Conservation (phyloP, 1,140 invertebrate species). For the Triops cancriformis region DNA sequence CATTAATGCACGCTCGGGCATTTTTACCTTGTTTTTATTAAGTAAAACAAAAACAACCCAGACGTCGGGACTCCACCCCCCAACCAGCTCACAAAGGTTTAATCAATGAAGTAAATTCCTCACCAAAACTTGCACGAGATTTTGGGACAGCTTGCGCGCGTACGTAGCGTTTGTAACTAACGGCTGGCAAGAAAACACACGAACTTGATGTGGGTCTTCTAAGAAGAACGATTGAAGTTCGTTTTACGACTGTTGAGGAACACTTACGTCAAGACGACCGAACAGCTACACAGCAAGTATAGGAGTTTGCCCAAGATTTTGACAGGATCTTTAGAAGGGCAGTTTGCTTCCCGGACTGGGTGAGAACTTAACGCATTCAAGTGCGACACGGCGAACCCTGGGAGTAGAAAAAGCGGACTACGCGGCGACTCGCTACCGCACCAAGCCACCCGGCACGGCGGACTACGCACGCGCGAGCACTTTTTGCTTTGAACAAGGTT, state of each 20-base stretch:
- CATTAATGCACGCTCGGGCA: neutral
- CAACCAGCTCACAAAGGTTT: neutral
- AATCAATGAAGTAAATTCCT: neutral
- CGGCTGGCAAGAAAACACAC: too few relatives aligned
- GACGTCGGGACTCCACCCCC: neutral
- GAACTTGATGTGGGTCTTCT: too few relatives aligned
- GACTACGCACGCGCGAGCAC: neutral
- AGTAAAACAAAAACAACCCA: too few relatives aligned
- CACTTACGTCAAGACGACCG: neutral
- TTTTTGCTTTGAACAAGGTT: neutral
- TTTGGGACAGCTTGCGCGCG: neutral
- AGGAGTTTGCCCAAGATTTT: neutral
- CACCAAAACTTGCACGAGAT: neutral
- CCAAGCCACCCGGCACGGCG: neutral
- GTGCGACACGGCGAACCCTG: slow-evolving; percentile 3
- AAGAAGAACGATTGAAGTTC: too few relatives aligned
- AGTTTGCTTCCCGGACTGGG: slow-evolving; percentile 6
- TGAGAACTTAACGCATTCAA: slow-evolving; percentile 1
- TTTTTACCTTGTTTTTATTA: neutral
- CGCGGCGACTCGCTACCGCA: slow-evolving; percentile 9
- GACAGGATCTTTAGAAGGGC: neutral
- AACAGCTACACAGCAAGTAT: neutral
- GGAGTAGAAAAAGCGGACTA: slow-evolving; percentile 9
- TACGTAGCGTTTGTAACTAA: too few relatives aligned
- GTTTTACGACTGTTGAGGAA: too few relatives aligned